Evolutionary conservation across 2,797 vertebrate species (phyloP).

Genomic region (Sorex maritimensis): DNA sequence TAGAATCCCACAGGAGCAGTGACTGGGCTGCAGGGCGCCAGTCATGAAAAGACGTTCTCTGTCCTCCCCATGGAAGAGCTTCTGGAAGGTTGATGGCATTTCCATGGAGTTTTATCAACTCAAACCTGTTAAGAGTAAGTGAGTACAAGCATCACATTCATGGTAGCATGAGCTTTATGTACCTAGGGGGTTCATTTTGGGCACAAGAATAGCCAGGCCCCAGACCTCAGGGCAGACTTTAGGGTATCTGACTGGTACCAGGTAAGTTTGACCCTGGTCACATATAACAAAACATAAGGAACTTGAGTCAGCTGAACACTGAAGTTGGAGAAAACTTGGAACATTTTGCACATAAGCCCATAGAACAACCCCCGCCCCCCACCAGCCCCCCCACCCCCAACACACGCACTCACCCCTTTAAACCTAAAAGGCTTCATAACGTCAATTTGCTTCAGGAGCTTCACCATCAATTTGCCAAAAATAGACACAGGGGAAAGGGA

Average conservation of each 20-base stretch:
- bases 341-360: conserved; percentile 35
- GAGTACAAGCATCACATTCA: background rate
- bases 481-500: conserved; percentile 14
- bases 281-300: conserved; percentile 36
- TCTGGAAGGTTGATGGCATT: background rate
- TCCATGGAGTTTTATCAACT: background rate
- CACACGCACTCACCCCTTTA: background rate
- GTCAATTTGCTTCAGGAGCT: conserved; percentile 72
- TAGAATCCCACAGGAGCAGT: background rate
- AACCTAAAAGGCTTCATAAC: conserved; percentile 37
- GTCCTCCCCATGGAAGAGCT: background rate
- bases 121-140: background rate
- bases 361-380: background rate
- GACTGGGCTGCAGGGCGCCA: background rate
- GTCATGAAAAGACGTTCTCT: background rate
- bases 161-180: background rate
- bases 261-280: background rate
- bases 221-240: background rate
- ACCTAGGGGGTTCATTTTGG: background rate
- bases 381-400: no score
- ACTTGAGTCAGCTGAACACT: conserved; percentile 42
- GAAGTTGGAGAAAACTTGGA: conserved; percentile 27
- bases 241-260: background rate
- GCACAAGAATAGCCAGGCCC: background rate
- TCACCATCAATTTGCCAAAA: conserved; percentile 74